Conservation (phyloP, 1,140 invertebrate species). For the Ooceraea biroi region DNA sequence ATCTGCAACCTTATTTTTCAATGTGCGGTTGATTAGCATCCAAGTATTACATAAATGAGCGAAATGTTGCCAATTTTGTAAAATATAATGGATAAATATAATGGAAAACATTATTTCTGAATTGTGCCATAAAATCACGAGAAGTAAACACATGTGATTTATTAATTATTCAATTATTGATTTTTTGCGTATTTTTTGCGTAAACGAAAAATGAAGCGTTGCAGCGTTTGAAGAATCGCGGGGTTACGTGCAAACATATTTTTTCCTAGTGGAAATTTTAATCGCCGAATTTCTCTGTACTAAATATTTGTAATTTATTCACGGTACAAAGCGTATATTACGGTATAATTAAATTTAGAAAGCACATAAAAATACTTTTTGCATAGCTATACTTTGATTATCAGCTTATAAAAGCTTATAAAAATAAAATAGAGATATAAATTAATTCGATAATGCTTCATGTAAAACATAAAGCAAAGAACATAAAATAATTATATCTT, state of each 20-base stretch:
- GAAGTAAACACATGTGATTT: neutral
- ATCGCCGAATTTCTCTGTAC: neutral
- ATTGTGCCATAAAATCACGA: neutral
- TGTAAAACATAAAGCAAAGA: too few species aligned
- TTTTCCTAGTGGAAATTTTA: neutral
- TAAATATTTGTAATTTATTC: neutral
- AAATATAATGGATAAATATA: slow-evolving; percentile 19
- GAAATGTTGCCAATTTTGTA: slow-evolving; percentile 19
- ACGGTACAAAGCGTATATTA: neutral
- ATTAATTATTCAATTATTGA: slow-evolving; percentile 3
- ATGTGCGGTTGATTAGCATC: slow-evolving; percentile 7
- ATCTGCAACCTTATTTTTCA: neutral
- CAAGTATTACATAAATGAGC: neutral
- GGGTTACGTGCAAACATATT: neutral
- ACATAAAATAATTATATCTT: too few species aligned
- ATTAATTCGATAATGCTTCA: too few species aligned
- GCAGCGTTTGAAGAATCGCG: neutral
- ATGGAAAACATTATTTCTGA: neutral
- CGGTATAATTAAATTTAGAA: neutral
- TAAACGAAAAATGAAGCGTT: neutral
- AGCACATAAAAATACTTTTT: neutral
- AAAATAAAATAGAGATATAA: too few species aligned
- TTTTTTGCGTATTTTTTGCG: neutral
- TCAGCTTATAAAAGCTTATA: too few species aligned
- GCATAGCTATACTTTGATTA: too few species aligned